Evolutionary conservation across 2,888 invertebrate genomes (phyloP).

Genomic region (Leptopilina drosophilae): DNA sequence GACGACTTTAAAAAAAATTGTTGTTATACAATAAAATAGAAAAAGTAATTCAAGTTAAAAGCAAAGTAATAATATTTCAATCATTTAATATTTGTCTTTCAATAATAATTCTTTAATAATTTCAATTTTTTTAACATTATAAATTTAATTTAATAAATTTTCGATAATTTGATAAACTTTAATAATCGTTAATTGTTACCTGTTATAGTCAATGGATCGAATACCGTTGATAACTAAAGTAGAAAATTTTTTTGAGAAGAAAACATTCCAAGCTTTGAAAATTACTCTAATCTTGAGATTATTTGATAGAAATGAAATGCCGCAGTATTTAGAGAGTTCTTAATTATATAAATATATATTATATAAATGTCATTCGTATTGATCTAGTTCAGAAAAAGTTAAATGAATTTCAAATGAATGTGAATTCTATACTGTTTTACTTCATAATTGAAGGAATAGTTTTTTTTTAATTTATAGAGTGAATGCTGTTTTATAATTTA

Average conservation of each 20-base stretch:
- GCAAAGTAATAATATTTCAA: too few species aligned
- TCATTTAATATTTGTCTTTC: too few species aligned
- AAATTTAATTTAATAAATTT: too few species aligned
- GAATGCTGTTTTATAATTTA: constrained; percentile 15
- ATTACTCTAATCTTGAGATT: constrained; percentile 25
- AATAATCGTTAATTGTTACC: too few species aligned
- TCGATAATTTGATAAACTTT: too few species aligned
- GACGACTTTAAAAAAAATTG: too few species aligned
- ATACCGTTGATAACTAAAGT: background rate
- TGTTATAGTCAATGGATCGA: too few species aligned
- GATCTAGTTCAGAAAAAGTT: constrained; percentile 24
- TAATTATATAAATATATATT: too few species aligned
- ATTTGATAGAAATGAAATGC: constrained; percentile 19
- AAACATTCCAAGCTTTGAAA: constrained; percentile 34
- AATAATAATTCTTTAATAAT: too few species aligned
- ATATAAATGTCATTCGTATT: constrained; percentile 15
- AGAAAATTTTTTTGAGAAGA: background rate
- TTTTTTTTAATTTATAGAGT: constrained; percentile 1
- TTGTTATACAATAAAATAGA: too few species aligned
- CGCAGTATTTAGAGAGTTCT: constrained; percentile 7
- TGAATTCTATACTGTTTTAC: background rate
- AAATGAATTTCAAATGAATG: constrained; percentile 27
- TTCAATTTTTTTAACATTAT: too few species aligned
- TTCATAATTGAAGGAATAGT: constrained; percentile 25
- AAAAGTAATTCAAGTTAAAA: too few species aligned